A percentile compares a stretch with the other conserved stretches of the same genome.
phyloP scores from a whole-genome alignment of 2,888 invertebrate genomes.

The Epinotia ramella region DNA sequence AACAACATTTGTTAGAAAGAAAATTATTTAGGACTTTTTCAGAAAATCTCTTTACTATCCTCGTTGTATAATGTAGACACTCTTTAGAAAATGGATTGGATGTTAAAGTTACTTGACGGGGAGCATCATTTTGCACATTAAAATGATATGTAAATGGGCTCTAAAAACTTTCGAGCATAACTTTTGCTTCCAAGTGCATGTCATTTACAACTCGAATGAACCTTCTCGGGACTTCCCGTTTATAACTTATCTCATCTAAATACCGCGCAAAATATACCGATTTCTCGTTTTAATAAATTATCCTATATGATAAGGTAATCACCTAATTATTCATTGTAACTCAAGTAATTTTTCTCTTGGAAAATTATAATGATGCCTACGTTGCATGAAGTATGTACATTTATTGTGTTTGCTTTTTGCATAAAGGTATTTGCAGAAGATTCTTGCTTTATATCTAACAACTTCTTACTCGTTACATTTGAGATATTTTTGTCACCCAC shows the following conservation, averaged over 20 bases:
- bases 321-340: not conserved
- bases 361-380: constrained; percentile 8
- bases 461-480: not conserved
- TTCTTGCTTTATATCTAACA: not conserved
- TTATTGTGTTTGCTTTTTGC: not conserved
- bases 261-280: not conserved
- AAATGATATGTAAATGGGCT: constrained; percentile 8
- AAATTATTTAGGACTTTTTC: not conserved
- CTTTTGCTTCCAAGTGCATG: constrained; percentile 4
- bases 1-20: not conserved
- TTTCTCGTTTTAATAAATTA: constrained; percentile 3
- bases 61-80: too few species aligned
- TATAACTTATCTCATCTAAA: constrained; percentile 9
- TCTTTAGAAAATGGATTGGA: too few species aligned
- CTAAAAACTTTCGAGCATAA: not conserved
- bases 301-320: constrained; percentile 3
- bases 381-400: too few species aligned
- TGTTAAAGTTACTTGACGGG: not conserved
- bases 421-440: not conserved
- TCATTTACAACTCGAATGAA: constrained; percentile 10
- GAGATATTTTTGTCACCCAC: not conserved
- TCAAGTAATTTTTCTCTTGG: not conserved
- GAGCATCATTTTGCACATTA: not conserved
- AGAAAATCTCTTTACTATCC: not conserved
- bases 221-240: not conserved